Conservation (phyloP, 2,113 vertebrate genomes). For the Macquaria australasica region DNA sequence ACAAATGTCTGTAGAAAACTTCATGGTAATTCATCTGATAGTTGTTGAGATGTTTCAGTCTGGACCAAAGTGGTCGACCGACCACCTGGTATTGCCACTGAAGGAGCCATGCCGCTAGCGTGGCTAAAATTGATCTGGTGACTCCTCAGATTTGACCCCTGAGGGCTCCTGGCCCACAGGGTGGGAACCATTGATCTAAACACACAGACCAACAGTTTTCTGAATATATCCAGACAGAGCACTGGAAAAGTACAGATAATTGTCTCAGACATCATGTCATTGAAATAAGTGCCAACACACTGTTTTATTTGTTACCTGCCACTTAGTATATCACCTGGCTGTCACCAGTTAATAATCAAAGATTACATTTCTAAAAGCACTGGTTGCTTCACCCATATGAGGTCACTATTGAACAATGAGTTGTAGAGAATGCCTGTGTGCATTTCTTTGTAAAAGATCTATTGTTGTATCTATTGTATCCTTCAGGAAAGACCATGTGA, state of each 20-base stretch:
- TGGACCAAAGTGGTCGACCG: neutral
- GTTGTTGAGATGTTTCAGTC: neutral
- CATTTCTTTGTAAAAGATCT: conserved; percentile 21
- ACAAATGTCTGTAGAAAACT: neutral
- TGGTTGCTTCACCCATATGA: conserved; percentile 45
- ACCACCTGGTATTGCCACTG: neutral
- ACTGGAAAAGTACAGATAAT: neutral
- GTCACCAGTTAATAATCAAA: neutral
- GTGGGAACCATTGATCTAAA: neutral
- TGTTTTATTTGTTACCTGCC: neutral
- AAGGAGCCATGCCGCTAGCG: neutral
- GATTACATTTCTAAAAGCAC: neutral
- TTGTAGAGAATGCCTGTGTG: neutral
- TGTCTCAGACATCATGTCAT: neutral
- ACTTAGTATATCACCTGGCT: neutral
- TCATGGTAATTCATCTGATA: neutral
- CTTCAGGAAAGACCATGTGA: conserved; percentile 42
- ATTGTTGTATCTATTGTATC: conserved; percentile 39
- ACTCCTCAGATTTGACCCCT: neutral
- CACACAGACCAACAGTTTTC: neutral
- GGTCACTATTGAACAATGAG: conserved; percentile 55
- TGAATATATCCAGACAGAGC: neutral
- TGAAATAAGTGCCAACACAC: neutral
- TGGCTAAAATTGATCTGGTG: neutral
- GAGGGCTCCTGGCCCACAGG: neutral